These are phyloP conservation scores for Gouania willdenowi DNA, from an alignment of 2,797 vertebrate genomes.

Conservation along the genomic window DNA sequence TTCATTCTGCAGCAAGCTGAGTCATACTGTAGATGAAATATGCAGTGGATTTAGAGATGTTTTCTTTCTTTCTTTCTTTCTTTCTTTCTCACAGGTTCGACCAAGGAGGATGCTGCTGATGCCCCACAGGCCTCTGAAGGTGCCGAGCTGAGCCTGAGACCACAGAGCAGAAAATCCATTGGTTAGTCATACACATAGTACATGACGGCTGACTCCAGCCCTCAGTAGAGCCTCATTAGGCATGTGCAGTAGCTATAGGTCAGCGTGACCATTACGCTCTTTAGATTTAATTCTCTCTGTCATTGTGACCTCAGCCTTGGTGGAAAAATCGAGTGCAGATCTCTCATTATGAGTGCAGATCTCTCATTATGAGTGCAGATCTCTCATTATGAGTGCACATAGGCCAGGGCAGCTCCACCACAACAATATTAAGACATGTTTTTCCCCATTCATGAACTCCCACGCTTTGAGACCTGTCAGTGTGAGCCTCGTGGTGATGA, in stretches of 20 bases:
- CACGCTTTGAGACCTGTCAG: neutral
- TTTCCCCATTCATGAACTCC: neutral
- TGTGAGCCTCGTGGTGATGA: neutral
- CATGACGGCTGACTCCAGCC: slow-evolving; percentile 18
- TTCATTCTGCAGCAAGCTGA: too few relatives aligned
- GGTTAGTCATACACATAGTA: slow-evolving; percentile 52
- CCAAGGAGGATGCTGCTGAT: slow-evolving; percentile 71
- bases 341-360: slow-evolving; percentile 22
- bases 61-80: neutral
- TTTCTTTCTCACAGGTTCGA: slow-evolving; percentile 58
- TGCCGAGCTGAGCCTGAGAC: slow-evolving; percentile 65
- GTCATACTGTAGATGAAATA: too few relatives aligned
- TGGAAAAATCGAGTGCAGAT: slow-evolving; percentile 14
- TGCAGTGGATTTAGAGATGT: too few relatives aligned
- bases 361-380: slow-evolving; percentile 5
- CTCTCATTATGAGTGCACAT: slow-evolving; percentile 22
- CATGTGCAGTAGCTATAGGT: slow-evolving; percentile 13
- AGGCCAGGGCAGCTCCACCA: slow-evolving; percentile 4
- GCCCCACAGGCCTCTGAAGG: slow-evolving; percentile 57
- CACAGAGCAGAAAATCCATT: slow-evolving; percentile 70
- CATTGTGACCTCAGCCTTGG: slow-evolving; percentile 20
- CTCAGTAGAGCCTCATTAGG: slow-evolving; percentile 21
- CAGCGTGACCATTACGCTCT: slow-evolving; percentile 8
- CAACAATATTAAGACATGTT: slow-evolving; percentile 22
- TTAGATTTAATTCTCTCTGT: slow-evolving; percentile 34